A percentile compares a stretch with the other conserved stretches of the same genome.
These are phyloP conservation scores for Catharus minimus DNA, from an alignment of 2,113 vertebrate genomes.

Conservation along the genomic window DNA sequence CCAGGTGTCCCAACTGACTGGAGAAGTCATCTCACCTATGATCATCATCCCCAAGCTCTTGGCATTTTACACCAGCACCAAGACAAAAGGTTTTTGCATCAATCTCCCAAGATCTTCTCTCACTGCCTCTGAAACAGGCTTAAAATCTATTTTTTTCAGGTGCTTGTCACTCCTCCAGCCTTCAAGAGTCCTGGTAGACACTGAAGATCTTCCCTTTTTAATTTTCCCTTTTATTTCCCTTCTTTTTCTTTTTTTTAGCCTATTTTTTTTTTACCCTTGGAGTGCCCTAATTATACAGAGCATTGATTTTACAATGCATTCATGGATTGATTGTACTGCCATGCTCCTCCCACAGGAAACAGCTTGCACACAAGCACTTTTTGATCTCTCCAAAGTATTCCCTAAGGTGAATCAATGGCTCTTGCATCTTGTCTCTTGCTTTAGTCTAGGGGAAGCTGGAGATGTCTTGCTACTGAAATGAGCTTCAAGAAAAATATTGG, in stretches of 20 bases:
- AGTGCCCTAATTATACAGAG: conserved; percentile 93
- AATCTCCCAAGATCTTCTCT: neutral
- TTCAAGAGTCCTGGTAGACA: conserved; percentile 70
- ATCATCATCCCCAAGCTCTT: neutral
- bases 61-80: neutral
- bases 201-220: conserved; percentile 56
- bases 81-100: neutral
- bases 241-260: neutral
- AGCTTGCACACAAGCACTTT: conserved; percentile 71
- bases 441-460: conserved; percentile 28
- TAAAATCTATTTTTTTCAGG: conserved; percentile 21
- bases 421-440: conserved; percentile 62
- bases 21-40: neutral
- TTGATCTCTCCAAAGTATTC: conserved; percentile 72
- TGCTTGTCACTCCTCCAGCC: conserved; percentile 19
- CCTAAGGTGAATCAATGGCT: conserved; percentile 71
- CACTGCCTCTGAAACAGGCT: neutral
- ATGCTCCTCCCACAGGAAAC: conserved; percentile 82
- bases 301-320: conserved; percentile 95
- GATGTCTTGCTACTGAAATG: conserved; percentile 39
- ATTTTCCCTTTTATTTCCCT: neutral
- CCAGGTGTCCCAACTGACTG: neutral
- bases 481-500: conserved; percentile 2
- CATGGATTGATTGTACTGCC: conserved; percentile 88
- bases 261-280: conserved; percentile 83